Evolutionary conservation across 2,113 vertebrate species (phyloP).

Genomic region (Atlantisia rogersi): DNA sequence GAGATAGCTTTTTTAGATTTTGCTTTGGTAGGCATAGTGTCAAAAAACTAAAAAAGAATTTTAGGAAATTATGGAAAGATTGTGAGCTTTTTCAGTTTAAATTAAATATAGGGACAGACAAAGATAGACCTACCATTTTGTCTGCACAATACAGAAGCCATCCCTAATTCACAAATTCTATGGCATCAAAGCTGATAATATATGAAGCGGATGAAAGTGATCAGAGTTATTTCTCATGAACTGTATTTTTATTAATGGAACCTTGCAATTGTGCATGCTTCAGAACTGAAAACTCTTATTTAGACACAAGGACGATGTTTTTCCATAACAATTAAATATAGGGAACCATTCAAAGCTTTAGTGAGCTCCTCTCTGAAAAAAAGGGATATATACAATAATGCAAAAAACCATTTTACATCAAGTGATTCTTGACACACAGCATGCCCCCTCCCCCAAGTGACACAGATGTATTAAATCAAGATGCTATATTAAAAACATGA

Average conservation of each 20-base stretch:
- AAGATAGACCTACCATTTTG: background rate
- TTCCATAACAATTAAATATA: background rate
- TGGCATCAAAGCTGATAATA: background rate
- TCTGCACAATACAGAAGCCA: background rate
- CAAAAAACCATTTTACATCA: background rate
- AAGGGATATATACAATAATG: background rate
- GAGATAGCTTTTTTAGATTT: background rate
- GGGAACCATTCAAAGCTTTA: background rate
- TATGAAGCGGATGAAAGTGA: background rate
- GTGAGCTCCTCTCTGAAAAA: background rate
- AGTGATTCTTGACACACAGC: background rate
- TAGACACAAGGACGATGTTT: background rate
- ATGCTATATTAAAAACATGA: background rate
- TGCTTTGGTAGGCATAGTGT: background rate
- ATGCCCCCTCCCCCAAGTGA: background rate
- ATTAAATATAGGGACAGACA: background rate
- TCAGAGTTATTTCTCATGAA: background rate
- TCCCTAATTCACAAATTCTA: background rate
- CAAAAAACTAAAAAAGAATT: background rate
- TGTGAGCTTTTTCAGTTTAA: background rate
- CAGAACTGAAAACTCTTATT: background rate
- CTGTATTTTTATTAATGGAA: background rate
- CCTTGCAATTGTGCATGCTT: background rate
- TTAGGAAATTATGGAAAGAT: background rate
- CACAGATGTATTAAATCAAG: background rate